phyloP scores from a whole-genome alignment of 1,140 invertebrate genomes.

The Eupristina koningsbergeri region DNA sequence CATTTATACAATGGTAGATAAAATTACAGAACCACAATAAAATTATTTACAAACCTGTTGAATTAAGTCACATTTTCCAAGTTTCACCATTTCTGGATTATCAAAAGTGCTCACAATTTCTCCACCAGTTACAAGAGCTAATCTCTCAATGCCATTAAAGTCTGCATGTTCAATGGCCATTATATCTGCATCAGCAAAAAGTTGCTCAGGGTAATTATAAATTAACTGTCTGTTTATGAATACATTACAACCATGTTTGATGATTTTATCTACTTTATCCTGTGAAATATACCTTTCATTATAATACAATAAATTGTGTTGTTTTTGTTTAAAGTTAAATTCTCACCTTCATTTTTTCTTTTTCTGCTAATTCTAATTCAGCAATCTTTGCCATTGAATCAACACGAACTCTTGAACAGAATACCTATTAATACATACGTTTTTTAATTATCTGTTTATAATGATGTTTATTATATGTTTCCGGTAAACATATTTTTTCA shows the following conservation, averaged over 20 bases:
- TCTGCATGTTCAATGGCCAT: slow-evolving; percentile 99
- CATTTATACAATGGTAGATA: no score
- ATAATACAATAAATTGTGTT: background rate
- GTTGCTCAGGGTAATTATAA: slow-evolving; percentile 99
- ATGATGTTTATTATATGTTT: no score
- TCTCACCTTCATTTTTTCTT: slow-evolving; percentile 96
- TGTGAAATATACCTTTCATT: slow-evolving; percentile 46
- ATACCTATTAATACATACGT: slow-evolving; percentile 74
- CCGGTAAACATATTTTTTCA: no score
- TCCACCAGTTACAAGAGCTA: slow-evolving; percentile 97
- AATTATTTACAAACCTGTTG: slow-evolving; percentile 81
- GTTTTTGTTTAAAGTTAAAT: background rate
- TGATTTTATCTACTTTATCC: slow-evolving; percentile 97
- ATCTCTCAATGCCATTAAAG: slow-evolving; percentile 98
- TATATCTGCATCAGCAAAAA: slow-evolving; percentile 97
- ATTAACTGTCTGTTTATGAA: slow-evolving; percentile 99
- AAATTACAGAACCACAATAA: background rate
- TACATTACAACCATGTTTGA: slow-evolving; percentile 96
- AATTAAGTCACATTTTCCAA: slow-evolving; percentile 95
- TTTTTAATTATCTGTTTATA: no score
- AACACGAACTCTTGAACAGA: slow-evolving; percentile 97
- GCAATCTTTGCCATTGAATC: slow-evolving; percentile 99
- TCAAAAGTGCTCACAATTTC: slow-evolving; percentile 99
- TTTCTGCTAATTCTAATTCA: slow-evolving; percentile 97
- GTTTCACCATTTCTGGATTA: slow-evolving; percentile 90